Evolutionary conservation across 2,888 invertebrate species (phyloP), one percentile per base, ranked within the genome.

Genomic region (Piscicola geometra): DNA sequence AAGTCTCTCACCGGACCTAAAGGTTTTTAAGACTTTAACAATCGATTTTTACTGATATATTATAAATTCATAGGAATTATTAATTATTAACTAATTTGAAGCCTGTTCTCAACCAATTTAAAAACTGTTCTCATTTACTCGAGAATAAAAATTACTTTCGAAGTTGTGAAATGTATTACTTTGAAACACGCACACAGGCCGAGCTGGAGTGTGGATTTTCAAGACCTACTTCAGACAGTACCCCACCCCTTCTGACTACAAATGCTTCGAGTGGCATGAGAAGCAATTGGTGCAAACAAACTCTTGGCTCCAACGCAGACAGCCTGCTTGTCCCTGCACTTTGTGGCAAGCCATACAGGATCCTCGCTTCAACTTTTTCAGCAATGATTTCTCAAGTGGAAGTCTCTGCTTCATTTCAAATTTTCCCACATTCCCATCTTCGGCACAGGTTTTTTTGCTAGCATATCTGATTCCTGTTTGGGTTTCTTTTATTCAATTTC

Each of bases 291-390:
- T 25, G 2, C 41, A 33, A n/a, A 30, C n/a, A 25, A 64, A 68
- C 50, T 36, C 5, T 1, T n/a, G 36, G 32, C 66, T 50, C 21
- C 30, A 30, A n/a, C n/a, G 32, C 28, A 32, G 50, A 28, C 74
- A 36, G 32, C 69, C 72, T n/a, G n/a, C 35, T n/a, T 76, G 76
- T 75, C 76, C 76, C 0, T 76, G 76, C 64, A 36, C 50, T 2
- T 41, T 75, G n/a, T 76, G 76, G 76, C 76, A 76, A 50, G 76
- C 76, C 33, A 68, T 75, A 0, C 41, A 50, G 35, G 76, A 76
- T 60, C 70, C 75, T 1, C 50, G 70, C 0, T 76, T 74, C 66
- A 33, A 28, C 1, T 56, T 41, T 9, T 75, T 75, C 68, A 1
- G 1, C 12, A 33, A 33, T 33, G 36, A 64, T 18, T 73, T 1